These are phyloP conservation scores for Aporophyla lueneburgensis DNA, from an alignment of 2,888 invertebrate genomes.

Conservation along the genomic window DNA sequence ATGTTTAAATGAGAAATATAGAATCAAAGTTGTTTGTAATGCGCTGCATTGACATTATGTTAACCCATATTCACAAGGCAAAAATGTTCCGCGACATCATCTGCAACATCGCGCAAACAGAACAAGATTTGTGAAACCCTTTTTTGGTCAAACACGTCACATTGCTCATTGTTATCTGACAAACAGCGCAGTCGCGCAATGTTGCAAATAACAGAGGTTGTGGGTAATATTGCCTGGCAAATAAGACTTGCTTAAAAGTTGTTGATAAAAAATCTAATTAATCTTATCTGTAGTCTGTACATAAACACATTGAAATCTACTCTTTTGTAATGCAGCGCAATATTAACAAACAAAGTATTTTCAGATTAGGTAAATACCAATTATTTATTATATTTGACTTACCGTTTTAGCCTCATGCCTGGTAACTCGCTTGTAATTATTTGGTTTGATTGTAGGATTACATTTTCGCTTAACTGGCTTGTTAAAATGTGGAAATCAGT, in stretches of 20 bases:
- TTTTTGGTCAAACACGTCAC: background rate
- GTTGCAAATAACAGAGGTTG: background rate
- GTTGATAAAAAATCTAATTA: conserved; percentile 7
- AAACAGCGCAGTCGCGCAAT: background rate
- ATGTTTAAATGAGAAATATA: background rate
- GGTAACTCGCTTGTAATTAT: conserved; percentile 90
- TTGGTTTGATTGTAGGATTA: conserved; percentile 88
- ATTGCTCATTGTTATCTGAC: background rate
- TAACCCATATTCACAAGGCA: background rate
- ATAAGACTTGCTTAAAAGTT: background rate
- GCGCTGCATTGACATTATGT: background rate
- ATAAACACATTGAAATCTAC: conserved; percentile 24
- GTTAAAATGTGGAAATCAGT: conserved; percentile 93
- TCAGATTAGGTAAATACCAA: conserved; percentile 17
- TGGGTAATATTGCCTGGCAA: conserved; percentile 8
- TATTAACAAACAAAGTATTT: conserved; percentile 15
- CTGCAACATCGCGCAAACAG: background rate
- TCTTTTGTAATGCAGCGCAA: conserved; percentile 13
- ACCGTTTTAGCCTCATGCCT: conserved; percentile 83
- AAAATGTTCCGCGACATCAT: background rate
- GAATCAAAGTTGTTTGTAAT: background rate
- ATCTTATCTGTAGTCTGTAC: conserved; percentile 24
- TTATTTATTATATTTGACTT: conserved; percentile 56
- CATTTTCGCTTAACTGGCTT: conserved; percentile 91
- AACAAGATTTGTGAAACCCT: too few species aligned